Evolutionary conservation across 2,797 vertebrate genomes (phyloP).

Genomic region (Sebastes jordani): DNA sequence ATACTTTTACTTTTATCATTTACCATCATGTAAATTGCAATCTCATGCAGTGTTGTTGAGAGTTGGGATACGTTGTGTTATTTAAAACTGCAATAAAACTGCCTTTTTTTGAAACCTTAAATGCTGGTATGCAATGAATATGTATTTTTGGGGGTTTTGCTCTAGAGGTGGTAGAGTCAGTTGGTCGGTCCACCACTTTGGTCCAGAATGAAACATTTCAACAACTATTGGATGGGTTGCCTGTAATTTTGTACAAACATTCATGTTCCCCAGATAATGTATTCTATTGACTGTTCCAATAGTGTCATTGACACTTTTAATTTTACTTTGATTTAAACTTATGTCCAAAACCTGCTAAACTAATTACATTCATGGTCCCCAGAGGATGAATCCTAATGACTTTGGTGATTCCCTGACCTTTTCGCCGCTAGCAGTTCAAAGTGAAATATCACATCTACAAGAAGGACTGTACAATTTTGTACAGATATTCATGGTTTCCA

Average conservation of each 20-base stretch:
- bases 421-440: no score
- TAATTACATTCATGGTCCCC: no score
- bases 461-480: no score
- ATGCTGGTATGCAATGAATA: neutral
- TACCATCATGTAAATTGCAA: conserved; percentile 49
- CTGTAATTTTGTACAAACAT: neutral
- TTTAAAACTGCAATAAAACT: conserved; percentile 84
- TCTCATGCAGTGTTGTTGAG: conserved; percentile 52
- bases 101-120: conserved; percentile 73
- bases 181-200: neutral
- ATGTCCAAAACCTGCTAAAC: neutral
- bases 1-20: conserved; percentile 33
- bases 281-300: neutral
- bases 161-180: neutral
- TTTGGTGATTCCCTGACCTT: neutral
- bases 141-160: neutral
- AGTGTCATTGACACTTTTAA: neutral
- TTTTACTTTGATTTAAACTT: neutral
- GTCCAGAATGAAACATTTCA: neutral
- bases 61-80: conserved; percentile 52
- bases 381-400: neutral
- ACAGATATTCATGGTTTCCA: neutral
- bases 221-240: neutral
- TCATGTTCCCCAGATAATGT: neutral
- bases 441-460: neutral